Evolutionary conservation across 2,113 vertebrate species (phyloP).

Genomic region (Pseudorectes ferrugineus): DNA sequence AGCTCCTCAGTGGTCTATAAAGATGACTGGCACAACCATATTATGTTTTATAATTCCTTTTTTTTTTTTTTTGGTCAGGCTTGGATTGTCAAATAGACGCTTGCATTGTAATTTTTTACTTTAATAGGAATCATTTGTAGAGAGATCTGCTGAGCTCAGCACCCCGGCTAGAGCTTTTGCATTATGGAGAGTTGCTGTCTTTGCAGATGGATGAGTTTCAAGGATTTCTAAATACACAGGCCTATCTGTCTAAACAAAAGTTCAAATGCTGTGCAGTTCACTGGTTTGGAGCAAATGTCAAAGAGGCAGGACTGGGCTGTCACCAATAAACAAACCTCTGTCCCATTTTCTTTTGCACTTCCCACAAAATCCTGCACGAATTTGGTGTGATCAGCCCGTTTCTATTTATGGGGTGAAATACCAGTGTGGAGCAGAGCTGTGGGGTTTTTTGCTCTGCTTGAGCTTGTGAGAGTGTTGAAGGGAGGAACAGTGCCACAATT

Average conservation of each 20-base stretch:
- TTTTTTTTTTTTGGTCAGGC: not conserved
- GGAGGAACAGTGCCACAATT: not conserved
- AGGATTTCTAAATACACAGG: constrained; percentile 59
- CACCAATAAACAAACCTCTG: constrained; percentile 28
- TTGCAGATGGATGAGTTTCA: constrained; percentile 62
- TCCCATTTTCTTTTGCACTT: not conserved
- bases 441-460: not conserved
- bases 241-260: constrained; percentile 58
- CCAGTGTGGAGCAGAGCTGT: not conserved
- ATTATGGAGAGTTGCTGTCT: constrained; percentile 50
- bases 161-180: constrained; percentile 18
- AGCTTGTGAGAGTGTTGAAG: not conserved
- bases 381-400: not conserved
- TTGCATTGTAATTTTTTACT: constrained; percentile 61
- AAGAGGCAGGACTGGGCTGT: constrained; percentile 1
- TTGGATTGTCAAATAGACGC: constrained; percentile 48
- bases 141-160: constrained; percentile 61
- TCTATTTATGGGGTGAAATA: not conserved
- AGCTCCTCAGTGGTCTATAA: not conserved
- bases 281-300: constrained; percentile 53
- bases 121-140: constrained; percentile 61
- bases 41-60: not conserved
- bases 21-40: not conserved
- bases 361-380: not conserved
- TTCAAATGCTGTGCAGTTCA: constrained; percentile 53